Evolutionary conservation across 2,888 invertebrate genomes (phyloP).

Genomic region (Iselma pallidipennis): DNA sequence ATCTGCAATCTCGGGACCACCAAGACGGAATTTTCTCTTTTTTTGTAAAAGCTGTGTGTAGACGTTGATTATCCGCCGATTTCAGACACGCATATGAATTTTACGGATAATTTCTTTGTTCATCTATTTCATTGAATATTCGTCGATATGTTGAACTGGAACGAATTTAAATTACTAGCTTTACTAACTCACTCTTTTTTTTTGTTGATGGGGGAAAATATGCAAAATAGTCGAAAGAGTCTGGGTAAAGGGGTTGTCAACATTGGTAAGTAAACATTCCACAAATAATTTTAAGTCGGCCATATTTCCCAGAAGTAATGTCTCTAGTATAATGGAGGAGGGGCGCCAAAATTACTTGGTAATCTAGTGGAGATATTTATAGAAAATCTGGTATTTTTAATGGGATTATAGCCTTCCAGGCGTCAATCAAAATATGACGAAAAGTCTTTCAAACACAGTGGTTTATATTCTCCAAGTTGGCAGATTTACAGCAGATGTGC

Average conservation of each 20-base stretch:
- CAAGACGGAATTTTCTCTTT: constrained; percentile 14
- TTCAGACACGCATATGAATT: constrained; percentile 17
- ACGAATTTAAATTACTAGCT: neutral
- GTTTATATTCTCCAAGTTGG: too few species aligned
- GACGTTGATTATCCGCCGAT: constrained; percentile 18
- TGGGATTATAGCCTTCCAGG: neutral
- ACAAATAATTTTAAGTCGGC: neutral
- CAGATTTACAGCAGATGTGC: neutral
- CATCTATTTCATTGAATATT: neutral
- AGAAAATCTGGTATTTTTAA: neutral
- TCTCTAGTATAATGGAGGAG: too few species aligned
- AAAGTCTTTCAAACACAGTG: neutral
- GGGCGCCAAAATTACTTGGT: neutral
- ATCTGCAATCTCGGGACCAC: constrained; percentile 19
- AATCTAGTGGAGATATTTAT: neutral
- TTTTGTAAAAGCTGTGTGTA: constrained; percentile 8
- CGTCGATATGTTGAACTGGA: constrained; percentile 6
- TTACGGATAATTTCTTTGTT: constrained; percentile 7
- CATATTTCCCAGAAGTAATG: neutral
- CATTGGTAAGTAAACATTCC: neutral
- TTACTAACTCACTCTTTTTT: neutral
- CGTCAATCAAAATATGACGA: neutral
- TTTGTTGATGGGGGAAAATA: neutral
- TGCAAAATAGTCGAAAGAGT: neutral
- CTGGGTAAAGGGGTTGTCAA: neutral